Evolutionary conservation across 2,797 vertebrate species (phyloP).

Genomic region (Lycodopsis pacificus): DNA sequence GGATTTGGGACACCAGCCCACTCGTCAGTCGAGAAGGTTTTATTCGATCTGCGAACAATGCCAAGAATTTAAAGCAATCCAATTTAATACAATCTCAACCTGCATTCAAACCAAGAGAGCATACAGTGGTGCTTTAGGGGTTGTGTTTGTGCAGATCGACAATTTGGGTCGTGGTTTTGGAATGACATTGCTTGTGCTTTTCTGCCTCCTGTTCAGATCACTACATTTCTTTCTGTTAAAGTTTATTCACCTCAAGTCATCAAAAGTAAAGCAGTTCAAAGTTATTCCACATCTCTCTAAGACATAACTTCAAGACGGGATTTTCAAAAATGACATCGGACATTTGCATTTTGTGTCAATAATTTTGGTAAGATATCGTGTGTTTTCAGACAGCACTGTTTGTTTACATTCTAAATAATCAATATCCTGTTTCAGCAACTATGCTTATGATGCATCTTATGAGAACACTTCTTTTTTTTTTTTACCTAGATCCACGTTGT

Average conservation of each 20-base stretch:
- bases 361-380: not conserved
- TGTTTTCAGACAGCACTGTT: not conserved
- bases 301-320: not conserved
- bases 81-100: not conserved
- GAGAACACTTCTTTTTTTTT: not conserved
- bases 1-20: not conserved
- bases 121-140: not conserved
- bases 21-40: not conserved
- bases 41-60: not conserved
- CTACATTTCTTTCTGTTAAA: not conserved
- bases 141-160: not conserved
- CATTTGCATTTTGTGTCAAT: not conserved
- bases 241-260: not conserved
- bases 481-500: not conserved
- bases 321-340: not conserved
- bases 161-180: not conserved
- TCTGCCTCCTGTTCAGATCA: slow-evolving; percentile 4
- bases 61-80: not conserved
- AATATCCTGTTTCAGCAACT: not conserved
- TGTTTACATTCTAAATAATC: not conserved
- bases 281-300: not conserved
- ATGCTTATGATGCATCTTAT: not conserved
- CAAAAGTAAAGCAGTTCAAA: not conserved
- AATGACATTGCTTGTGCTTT: not conserved
- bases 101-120: not conserved